Conservation (phyloP, 2,888 invertebrate species). For the Callosobruchus maculatus region DNA sequence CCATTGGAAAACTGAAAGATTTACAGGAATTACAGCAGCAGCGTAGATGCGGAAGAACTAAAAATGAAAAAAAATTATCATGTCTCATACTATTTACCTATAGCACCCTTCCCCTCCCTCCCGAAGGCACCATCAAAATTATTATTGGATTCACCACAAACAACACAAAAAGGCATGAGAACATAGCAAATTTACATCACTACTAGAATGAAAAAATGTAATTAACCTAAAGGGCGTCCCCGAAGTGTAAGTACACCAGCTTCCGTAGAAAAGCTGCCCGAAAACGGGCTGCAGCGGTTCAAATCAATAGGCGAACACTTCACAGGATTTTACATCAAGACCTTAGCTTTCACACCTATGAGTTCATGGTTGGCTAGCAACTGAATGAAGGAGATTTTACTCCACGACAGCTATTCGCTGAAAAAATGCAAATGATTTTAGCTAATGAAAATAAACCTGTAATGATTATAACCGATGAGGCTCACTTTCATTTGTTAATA, state of each 20-base stretch:
- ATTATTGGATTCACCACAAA: no score
- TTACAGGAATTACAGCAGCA: no score
- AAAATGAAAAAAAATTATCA: no score
- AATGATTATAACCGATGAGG: constrained; percentile 12
- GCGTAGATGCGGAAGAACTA: no score
- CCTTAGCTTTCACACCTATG: constrained; percentile 10
- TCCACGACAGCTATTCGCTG: constrained; percentile 5
- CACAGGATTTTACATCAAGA: constrained; percentile 9
- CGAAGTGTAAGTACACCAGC: constrained; percentile 7
- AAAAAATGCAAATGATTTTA: constrained; percentile 10
- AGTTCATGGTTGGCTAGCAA: constrained; percentile 12
- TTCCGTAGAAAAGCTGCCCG: constrained; percentile 5
- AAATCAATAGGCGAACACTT: constrained; percentile 2
- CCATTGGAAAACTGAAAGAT: no score
- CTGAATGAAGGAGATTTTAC: constrained; percentile 9
- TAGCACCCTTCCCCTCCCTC: no score
- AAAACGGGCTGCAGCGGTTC: constrained; percentile 7
- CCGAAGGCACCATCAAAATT: no score
- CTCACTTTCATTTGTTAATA: constrained; percentile 15
- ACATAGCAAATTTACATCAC: no score
- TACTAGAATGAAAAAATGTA: no score
- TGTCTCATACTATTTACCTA: no score
- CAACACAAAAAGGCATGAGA: no score
- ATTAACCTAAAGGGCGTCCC: constrained; percentile 7
- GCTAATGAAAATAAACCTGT: constrained; percentile 1